These are phyloP conservation scores for Drosophila rufa DNA, from an alignment of 1,140 invertebrate genomes.

Conservation along the genomic window DNA sequence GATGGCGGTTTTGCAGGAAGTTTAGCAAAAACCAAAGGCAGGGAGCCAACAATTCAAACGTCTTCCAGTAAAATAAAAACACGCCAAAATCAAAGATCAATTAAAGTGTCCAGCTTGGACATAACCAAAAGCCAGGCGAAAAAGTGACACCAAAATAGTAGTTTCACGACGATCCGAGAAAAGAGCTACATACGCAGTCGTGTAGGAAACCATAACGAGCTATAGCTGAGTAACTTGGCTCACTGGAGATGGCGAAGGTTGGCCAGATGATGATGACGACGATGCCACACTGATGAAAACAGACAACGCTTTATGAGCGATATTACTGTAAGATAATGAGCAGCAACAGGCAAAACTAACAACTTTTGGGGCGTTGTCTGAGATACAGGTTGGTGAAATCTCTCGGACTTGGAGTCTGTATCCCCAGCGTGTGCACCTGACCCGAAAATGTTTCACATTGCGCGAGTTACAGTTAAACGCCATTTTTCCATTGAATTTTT, in stretches of 20 bases:
- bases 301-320: conserved; percentile 68
- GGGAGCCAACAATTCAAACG: neutral
- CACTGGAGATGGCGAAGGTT: conserved; percentile 56
- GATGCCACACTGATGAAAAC: conserved; percentile 28
- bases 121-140: conserved; percentile 62
- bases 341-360: conserved; percentile 26
- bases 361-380: conserved; percentile 47
- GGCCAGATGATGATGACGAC: conserved; percentile 34
- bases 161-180: conserved; percentile 11
- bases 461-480: conserved; percentile 79
- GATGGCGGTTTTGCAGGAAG: conserved; percentile 22
- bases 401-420: conserved; percentile 23
- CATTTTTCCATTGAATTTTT: conserved; percentile 78
- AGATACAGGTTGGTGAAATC: conserved; percentile 68
- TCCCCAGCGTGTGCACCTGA: conserved; percentile 61
- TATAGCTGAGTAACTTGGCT: conserved; percentile 54
- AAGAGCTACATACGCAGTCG: conserved; percentile 21
- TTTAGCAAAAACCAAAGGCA: conserved; percentile 24
- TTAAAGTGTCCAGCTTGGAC: conserved; percentile 47
- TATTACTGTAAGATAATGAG: conserved; percentile 81
- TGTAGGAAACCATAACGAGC: conserved; percentile 74
- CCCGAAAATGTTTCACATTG: conserved; percentile 82
- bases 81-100: conserved; percentile 29
- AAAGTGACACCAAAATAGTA: conserved; percentile 57
- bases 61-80: conserved; percentile 2